Evolutionary conservation across 2,113 vertebrate species (phyloP).

Genomic region (Rhombomys opimus): DNA sequence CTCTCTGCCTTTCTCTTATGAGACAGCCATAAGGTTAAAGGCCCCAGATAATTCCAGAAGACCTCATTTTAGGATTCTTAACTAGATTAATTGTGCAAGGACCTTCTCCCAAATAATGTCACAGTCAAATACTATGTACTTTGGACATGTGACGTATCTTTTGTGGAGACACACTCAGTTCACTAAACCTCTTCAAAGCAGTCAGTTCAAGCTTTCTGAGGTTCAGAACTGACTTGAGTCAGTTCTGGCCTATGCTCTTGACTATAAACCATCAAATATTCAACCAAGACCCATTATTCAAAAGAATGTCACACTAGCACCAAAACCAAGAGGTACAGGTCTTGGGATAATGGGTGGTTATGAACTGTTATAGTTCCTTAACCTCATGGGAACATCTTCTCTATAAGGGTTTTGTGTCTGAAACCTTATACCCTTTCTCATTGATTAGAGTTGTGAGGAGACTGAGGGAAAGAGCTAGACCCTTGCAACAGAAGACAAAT

Average conservation of each 20-base stretch:
- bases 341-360: not conserved
- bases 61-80: not conserved
- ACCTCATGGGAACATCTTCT: not conserved
- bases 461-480: no score
- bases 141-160: not conserved
- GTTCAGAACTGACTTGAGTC: not conserved
- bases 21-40: not conserved
- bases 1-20: not conserved
- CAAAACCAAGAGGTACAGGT: accelerated
- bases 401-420: not conserved
- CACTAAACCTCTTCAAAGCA: not conserved
- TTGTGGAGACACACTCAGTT: not conserved
- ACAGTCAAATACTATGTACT: not conserved
- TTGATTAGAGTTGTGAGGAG: no score
- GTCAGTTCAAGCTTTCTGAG: not conserved
- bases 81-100: not conserved
- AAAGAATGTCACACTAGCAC: no score
- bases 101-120: not conserved
- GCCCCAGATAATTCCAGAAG: not conserved
- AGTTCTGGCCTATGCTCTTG: not conserved
- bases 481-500: not conserved
- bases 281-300: not conserved
- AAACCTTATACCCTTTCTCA: not conserved
- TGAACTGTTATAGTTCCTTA: not conserved
- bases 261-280: not conserved